These are phyloP conservation scores for Tiliqua scincoides DNA, from an alignment of 2,113 vertebrate genomes.

Conservation along the genomic window DNA sequence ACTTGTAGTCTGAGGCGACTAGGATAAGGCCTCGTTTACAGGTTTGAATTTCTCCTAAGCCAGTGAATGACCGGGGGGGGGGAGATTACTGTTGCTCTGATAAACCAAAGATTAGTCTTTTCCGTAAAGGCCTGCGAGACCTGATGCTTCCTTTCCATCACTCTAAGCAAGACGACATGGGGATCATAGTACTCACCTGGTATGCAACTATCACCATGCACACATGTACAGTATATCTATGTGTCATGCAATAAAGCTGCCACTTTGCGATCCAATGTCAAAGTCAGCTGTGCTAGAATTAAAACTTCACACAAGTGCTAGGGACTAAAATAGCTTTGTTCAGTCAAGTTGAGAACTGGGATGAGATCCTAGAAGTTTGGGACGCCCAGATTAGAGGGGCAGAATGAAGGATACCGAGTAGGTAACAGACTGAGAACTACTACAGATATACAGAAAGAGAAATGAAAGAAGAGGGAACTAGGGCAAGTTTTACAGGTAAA, in stretches of 20 bases:
- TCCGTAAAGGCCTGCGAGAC: too few species aligned
- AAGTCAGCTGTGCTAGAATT: background rate
- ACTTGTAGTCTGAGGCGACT: too few species aligned
- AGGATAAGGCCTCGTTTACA: too few species aligned
- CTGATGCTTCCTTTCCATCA: too few species aligned
- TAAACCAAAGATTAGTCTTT: too few species aligned
- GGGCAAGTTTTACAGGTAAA: background rate
- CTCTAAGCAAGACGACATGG: background rate
- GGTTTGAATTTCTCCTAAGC: too few species aligned
- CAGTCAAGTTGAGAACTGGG: background rate
- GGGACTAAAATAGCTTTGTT: too few species aligned
- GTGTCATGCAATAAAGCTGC: background rate
- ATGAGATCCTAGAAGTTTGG: background rate
- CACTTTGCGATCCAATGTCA: background rate
- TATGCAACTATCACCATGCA: too few species aligned
- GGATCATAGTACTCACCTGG: too few species aligned
- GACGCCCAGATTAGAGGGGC: background rate
- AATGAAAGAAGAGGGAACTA: background rate
- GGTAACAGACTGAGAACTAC: background rate
- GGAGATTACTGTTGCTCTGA: too few species aligned
- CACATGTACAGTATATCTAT: background rate
- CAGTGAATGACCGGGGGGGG: too few species aligned
- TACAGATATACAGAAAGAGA: background rate
- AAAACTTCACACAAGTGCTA: background rate
- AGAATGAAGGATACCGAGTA: background rate